These are phyloP conservation scores for Eupithecia exiguata DNA, from an alignment of 2,888 invertebrate genomes.

Conservation along the genomic window DNA sequence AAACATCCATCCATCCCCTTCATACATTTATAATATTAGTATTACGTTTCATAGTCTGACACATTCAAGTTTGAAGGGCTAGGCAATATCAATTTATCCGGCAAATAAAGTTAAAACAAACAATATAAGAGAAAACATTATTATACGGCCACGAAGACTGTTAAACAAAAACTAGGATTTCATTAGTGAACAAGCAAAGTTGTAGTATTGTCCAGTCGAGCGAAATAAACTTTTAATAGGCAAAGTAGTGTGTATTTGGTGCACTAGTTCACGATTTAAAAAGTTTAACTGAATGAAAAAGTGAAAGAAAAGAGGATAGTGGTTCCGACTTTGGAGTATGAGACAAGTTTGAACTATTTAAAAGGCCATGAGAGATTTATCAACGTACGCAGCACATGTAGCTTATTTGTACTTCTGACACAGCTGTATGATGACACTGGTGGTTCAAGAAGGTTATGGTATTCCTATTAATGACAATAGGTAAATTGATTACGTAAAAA, in stretches of 20 bases:
- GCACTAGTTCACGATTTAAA: slow-evolving; percentile 26
- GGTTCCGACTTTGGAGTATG: not conserved
- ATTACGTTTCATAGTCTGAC: not conserved
- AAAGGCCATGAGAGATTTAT: not conserved
- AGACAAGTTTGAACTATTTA: not conserved
- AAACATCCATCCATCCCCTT: not conserved
- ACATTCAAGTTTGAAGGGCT: not conserved
- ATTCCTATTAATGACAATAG: too few relatives aligned
- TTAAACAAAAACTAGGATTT: slow-evolving; percentile 25
- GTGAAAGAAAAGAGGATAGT: too few relatives aligned
- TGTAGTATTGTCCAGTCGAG: slow-evolving; percentile 26
- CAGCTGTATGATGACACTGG: not conserved
- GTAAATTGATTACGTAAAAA: too few relatives aligned
- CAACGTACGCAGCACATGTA: not conserved
- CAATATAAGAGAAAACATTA: not conserved
- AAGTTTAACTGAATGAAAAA: slow-evolving; percentile 24
- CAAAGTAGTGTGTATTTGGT: slow-evolving; percentile 33
- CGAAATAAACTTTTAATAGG: slow-evolving; percentile 40
- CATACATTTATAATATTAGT: not conserved
- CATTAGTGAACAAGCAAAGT: slow-evolving; percentile 27
- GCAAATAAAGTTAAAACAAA: not conserved
- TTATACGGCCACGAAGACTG: not conserved
- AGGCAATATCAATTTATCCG: not conserved
- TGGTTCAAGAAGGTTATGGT: too few relatives aligned
- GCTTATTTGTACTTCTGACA: not conserved